These are phyloP conservation scores for Turritopsis dohrnii DNA, from an alignment of 30 jellyfish, hydroid and myxozoan species.

Conservation along the genomic window DNA sequence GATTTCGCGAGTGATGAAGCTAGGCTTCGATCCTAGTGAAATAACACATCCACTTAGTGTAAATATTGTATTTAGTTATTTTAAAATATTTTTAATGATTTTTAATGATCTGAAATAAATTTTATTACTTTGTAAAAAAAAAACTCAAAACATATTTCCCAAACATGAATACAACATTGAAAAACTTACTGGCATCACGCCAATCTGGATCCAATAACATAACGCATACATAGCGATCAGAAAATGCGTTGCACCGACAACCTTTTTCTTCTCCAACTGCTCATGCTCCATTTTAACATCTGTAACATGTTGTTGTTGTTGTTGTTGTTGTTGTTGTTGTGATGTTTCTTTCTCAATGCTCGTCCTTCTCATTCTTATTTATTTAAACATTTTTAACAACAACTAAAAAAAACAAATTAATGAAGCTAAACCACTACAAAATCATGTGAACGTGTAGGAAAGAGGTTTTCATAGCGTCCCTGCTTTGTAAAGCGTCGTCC, in stretches of 20 bases:
- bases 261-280: neutral
- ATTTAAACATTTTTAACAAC: neutral
- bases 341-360: neutral
- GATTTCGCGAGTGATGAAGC: too few species aligned
- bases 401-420: neutral
- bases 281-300: neutral
- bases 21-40: too few species aligned
- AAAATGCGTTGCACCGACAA: conserved; percentile 48
- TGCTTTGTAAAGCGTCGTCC: too few species aligned
- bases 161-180: neutral
- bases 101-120: too few species aligned
- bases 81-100: too few species aligned
- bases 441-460: too few species aligned
- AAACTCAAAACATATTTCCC: too few species aligned
- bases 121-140: too few species aligned
- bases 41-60: too few species aligned
- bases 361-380: neutral
- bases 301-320: too few species aligned
- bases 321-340: conserved; percentile 4
- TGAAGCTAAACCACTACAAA: neutral
- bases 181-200: conserved; percentile 86
- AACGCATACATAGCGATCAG: conserved; percentile 66
- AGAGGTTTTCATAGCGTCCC: too few species aligned
- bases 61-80: too few species aligned
- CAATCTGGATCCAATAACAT: conserved; percentile 92